Base-by-base conservation (phyloP, 1,140 invertebrate species). In the Drosophila nannoptera region DNA sequence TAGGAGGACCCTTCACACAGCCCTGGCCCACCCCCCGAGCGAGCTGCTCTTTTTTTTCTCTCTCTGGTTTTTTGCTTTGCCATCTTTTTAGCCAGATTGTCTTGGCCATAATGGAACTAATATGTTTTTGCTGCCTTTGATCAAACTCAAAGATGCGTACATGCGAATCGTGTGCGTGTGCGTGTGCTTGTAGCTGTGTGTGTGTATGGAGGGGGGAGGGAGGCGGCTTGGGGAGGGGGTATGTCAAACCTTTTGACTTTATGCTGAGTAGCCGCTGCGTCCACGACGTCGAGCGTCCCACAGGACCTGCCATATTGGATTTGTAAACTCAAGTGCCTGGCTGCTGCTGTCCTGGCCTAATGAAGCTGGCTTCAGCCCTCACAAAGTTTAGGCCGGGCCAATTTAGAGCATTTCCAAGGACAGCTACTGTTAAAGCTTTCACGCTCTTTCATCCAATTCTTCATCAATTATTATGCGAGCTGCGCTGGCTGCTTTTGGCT, bases 61-160 rank as follows among this genome's bases (percentile, higher is more conserved):
- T 22, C 22, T 22, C 22, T 22, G 22, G 1, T 22, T 22, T 22
- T 22, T 22, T 22, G 22, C 22, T 68, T 71, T 43, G 54, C 22
- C 63, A 60, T 81, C 71, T 78, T 71, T 75, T 54, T 76, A 69
- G 76, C 62, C 60, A 65, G 65, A 83, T 83, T 84, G 81, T 80
- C 73, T 77, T 71, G 76, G 63, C 55, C 73, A 80, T 86, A 86
- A 84, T 86, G 81, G 73, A 70, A 82, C 73, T 86, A 84, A 84
- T 84, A 86, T 77, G 73, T 74, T 74, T 72, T 33, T 43, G 52
- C 66, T 86, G 66, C 54, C 81, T 84, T 84, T 84, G 80, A 84
- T 84, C 80, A 82, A 63, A 58, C 54, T 14, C 46, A 58, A 63
- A 64, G 33, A 54, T 45, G 56, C 48, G 55, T 46, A 22, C 64